A percentile compares a stretch with the other conserved stretches of the same genome.
These are phyloP conservation scores for Arctia plantaginis DNA, from an alignment of 2,888 invertebrate genomes.

Conservation along the genomic window DNA sequence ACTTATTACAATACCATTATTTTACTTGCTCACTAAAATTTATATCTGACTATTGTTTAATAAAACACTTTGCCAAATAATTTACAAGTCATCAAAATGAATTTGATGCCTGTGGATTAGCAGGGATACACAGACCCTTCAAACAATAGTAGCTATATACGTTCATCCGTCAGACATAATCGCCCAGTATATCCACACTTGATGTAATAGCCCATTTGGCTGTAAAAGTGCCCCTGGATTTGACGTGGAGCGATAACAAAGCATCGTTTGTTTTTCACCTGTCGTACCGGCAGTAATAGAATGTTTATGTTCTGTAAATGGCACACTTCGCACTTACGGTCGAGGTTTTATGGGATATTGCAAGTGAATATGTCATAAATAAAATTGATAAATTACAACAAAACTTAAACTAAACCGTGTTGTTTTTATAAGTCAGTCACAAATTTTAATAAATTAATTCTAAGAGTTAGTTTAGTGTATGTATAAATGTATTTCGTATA, in stretches of 20 bases:
- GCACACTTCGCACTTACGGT: conserved; percentile 9
- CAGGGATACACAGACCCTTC: conserved; percentile 12
- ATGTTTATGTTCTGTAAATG: conserved; percentile 41
- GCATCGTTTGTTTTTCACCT: conserved; percentile 53
- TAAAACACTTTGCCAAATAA: background rate
- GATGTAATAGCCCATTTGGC: conserved; percentile 64
- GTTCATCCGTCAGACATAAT: conserved; percentile 58
- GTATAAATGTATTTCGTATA: too few species aligned
- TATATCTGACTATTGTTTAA: background rate
- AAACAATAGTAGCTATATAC: conserved; percentile 38
- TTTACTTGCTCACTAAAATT: background rate
- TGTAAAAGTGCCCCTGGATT: conserved; percentile 61
- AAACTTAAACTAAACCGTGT: background rate
- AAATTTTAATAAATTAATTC: too few species aligned
- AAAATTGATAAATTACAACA: background rate
- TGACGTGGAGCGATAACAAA: conserved; percentile 65
- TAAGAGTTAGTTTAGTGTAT: too few species aligned
- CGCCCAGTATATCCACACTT: conserved; percentile 50
- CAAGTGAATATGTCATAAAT: background rate
- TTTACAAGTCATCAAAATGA: background rate
- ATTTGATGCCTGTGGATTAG: conserved; percentile 10
- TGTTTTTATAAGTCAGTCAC: background rate
- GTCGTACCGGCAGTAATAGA: conserved; percentile 30
- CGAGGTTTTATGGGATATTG: background rate
- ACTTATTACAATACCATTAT: background rate